phyloP scores from a whole-genome alignment of 2,888 invertebrate genomes.

The Tetramorium bicarinatum region DNA sequence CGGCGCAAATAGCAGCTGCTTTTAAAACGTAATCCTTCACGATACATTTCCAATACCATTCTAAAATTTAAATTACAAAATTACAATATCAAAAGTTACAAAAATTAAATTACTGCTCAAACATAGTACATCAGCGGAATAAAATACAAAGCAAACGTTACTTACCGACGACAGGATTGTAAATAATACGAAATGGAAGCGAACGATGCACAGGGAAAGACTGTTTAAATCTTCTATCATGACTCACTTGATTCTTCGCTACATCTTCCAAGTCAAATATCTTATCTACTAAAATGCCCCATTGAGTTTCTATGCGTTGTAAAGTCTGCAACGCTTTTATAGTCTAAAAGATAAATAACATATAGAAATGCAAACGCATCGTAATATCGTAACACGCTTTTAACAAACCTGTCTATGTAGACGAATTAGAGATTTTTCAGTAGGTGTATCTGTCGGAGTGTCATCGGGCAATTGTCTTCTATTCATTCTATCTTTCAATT shows the following conservation, averaged over 20 bases:
- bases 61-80: constrained; percentile 87
- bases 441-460: constrained; percentile 90
- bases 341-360: constrained; percentile 87
- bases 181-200: constrained; percentile 88
- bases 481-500: constrained; percentile 92
- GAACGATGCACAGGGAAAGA: constrained; percentile 90
- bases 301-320: constrained; percentile 97
- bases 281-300: constrained; percentile 94
- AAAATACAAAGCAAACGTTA: neutral
- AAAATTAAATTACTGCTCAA: neutral
- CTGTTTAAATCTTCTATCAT: constrained; percentile 89
- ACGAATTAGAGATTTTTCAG: constrained; percentile 94
- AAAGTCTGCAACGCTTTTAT: constrained; percentile 97
- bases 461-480: constrained; percentile 89
- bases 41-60: constrained; percentile 99
- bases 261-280: constrained; percentile 96
- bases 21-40: constrained; percentile 93
- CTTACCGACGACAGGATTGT: constrained; percentile 90
- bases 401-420: constrained; percentile 93
- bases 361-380: neutral
- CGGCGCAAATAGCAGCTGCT: constrained; percentile 90
- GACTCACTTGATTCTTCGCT: constrained; percentile 91
- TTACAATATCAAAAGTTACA: neutral
- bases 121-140: neutral
- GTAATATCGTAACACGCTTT: neutral